Evolutionary conservation across 92 coral and sea anemone genomes (phyloP).

Genomic region (Scolanthus callimorphus): DNA sequence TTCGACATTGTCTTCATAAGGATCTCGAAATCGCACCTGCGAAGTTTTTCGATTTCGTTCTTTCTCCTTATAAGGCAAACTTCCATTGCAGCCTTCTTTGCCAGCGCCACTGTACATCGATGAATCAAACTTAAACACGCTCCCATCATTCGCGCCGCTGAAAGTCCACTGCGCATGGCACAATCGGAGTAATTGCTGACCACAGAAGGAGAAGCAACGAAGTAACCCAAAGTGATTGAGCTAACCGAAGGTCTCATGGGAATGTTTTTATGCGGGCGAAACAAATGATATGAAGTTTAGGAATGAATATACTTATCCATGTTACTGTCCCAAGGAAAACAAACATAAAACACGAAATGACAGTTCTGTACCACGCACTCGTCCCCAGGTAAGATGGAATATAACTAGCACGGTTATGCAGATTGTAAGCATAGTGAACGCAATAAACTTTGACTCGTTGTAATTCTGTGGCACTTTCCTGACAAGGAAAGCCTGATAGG

Average conservation of each 20-base stretch:
- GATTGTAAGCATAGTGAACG: conserved; percentile 74
- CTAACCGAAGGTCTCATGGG: conserved; percentile 66
- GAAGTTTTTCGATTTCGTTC: conserved; percentile 2
- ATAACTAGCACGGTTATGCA: conserved; percentile 70
- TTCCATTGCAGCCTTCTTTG: neutral
- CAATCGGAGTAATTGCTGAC: conserved; percentile 13
- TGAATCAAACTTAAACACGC: neutral
- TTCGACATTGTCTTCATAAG: neutral
- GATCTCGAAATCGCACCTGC: conserved; percentile 9
- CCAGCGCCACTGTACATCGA: neutral
- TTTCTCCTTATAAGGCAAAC: neutral
- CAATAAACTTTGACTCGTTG: conserved; percentile 77
- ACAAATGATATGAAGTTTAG: conserved; percentile 57
- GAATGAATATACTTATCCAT: conserved; percentile 59
- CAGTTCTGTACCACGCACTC: conserved; percentile 55
- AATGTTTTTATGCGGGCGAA: conserved; percentile 61
- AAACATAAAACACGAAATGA: conserved; percentile 55
- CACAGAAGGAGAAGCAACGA: conserved; percentile 31
- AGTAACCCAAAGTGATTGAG: conserved; percentile 49
- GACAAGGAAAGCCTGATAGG: conserved; percentile 80
- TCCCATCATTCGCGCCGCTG: neutral
- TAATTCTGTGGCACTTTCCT: conserved; percentile 85
- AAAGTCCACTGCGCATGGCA: conserved; percentile 12
- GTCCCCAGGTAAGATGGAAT: conserved; percentile 65
- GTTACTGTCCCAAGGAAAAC: conserved; percentile 52